These are phyloP conservation scores for Spheniscus humboldti DNA, from an alignment of 2,797 vertebrate genomes.

Conservation along the genomic window DNA sequence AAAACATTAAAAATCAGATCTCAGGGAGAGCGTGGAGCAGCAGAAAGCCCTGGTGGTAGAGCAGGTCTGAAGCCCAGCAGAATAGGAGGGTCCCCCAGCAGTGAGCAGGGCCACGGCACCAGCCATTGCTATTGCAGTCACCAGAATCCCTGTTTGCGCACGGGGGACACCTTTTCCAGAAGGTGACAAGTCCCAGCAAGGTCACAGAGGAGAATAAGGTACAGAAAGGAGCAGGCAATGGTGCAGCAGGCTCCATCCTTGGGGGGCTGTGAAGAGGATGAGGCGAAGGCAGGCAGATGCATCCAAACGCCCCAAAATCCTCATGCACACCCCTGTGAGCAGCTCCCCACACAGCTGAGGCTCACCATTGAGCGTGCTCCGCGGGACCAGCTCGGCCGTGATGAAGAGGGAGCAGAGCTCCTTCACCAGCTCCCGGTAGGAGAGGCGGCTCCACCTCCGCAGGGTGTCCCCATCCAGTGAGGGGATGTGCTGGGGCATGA, in stretches of 20 bases:
- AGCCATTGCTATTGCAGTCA: neutral
- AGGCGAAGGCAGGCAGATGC: neutral
- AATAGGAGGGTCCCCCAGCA: neutral
- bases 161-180: neutral
- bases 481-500: conserved; percentile 85
- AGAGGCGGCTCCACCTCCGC: conserved; percentile 75
- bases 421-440: conserved; percentile 82
- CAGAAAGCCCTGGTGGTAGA: neutral
- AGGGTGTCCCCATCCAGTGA: conserved; percentile 72
- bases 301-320: neutral
- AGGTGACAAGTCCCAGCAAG: neutral
- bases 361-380: conserved; percentile 78
- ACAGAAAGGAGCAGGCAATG: neutral
- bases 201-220: neutral
- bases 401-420: conserved; percentile 86
- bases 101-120: neutral
- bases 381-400: conserved; percentile 73
- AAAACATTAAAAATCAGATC: neutral
- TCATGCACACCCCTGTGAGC: accelerated
- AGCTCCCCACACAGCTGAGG: accelerated
- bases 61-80: neutral
- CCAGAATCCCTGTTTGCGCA: neutral
- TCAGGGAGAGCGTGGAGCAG: accelerated
- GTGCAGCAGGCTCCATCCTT: neutral
- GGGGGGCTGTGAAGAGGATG: accelerated